Conservation (phyloP, 2,888 invertebrate species). For the Linnaemya tessellans region DNA sequence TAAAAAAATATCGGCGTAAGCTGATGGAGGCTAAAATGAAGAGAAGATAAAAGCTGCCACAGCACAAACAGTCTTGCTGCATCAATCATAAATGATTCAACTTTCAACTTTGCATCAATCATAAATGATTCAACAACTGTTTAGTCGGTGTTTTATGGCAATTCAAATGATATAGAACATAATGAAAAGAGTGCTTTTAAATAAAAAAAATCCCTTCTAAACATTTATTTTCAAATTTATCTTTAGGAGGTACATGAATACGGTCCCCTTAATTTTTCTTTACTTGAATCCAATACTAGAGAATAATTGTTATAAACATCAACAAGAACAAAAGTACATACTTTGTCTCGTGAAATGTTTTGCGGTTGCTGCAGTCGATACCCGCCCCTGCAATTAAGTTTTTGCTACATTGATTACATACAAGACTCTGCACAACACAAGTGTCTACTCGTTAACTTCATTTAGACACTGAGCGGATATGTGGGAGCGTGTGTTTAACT, state of each 20-base stretch:
- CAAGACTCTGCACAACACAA: constrained; percentile 60
- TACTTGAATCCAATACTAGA: constrained; percentile 38
- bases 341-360: constrained; percentile 52
- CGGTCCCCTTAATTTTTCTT: constrained; percentile 27
- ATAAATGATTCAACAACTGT: no score
- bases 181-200: no score
- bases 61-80: no score
- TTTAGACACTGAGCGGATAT: constrained; percentile 43
- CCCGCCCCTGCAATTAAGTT: constrained; percentile 69
- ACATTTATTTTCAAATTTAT: no score
- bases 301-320: constrained; percentile 37
- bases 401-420: constrained; percentile 62
- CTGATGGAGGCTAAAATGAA: no score
- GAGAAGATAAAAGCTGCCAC: no score
- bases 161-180: no score
- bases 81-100: no score
- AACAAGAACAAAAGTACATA: constrained; percentile 1
- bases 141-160: no score
- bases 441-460: constrained; percentile 58
- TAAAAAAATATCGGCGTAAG: no score
- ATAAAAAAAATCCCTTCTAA: no score
- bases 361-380: constrained; percentile 69
- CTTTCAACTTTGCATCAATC: no score
- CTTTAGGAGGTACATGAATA: background rate
- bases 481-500: background rate